These are phyloP conservation scores for Ianthella basta DNA, from an alignment of 37 sponge, comb jelly and placozoan genomes.

Conservation along the genomic window DNA sequence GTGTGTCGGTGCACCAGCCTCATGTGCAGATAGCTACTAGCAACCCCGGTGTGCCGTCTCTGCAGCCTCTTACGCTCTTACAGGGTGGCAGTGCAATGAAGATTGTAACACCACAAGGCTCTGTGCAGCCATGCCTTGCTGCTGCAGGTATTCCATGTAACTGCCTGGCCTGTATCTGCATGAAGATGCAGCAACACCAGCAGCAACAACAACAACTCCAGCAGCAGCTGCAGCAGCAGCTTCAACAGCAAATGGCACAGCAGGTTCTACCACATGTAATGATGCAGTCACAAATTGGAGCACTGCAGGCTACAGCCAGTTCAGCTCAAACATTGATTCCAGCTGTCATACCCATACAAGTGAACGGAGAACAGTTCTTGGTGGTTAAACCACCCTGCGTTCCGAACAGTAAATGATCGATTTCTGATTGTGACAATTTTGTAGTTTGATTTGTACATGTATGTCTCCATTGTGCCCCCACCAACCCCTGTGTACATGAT, in stretches of 20 bases:
- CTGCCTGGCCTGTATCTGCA: constrained; percentile 14
- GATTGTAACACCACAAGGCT: background rate
- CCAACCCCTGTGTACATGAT: no score
- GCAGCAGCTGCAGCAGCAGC: background rate
- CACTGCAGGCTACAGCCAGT: background rate
- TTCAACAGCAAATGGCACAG: background rate
- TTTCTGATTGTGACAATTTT: no score
- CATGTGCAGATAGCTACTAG: no score
- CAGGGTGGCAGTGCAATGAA: no score
- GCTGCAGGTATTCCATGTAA: constrained; percentile 3
- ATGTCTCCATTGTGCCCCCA: no score
- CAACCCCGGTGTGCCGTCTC: no score
- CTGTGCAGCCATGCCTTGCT: constrained; percentile 8
- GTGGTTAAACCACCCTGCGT: background rate
- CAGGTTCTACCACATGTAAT: no score
- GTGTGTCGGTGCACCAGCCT: no score
- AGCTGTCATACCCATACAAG: background rate
- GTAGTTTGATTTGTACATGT: no score
- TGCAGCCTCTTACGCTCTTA: no score
- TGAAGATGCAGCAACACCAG: background rate
- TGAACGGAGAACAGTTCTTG: constrained; percentile 13
- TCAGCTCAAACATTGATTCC: background rate
- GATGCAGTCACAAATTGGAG: no score
- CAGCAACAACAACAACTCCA: background rate
- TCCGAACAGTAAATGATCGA: no score